These are phyloP conservation scores for Neomorphus geoffroyi DNA, from an alignment of 2,797 vertebrate genomes.

Conservation along the genomic window DNA sequence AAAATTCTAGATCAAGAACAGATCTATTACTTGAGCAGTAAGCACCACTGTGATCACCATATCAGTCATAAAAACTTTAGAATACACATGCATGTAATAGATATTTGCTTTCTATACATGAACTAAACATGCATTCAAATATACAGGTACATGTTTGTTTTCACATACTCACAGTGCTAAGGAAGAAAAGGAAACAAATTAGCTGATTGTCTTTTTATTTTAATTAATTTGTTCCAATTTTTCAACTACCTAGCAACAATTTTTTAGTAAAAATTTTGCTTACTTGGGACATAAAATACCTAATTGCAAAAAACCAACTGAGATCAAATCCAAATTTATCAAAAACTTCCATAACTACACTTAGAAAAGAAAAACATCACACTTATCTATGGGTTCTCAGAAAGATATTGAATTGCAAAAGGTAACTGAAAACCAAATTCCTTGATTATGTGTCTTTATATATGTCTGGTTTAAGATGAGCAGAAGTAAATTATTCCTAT, in stretches of 20 bases:
- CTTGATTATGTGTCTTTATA: background rate
- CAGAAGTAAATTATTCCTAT: background rate
- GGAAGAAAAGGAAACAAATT: background rate
- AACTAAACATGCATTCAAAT: background rate
- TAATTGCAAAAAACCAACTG: background rate
- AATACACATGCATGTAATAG: background rate
- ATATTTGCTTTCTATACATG: background rate
- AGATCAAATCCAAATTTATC: background rate
- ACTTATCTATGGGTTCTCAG: background rate
- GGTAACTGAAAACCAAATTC: background rate
- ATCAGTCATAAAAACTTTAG: background rate
- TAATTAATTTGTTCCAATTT: background rate
- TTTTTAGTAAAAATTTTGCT: background rate
- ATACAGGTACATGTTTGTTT: background rate
- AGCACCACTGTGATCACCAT: background rate
- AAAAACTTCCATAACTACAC: background rate
- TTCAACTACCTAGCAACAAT: background rate
- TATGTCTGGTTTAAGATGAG: background rate
- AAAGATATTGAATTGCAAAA: background rate
- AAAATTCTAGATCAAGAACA: background rate
- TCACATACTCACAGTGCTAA: background rate
- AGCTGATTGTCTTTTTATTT: background rate
- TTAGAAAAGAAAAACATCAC: background rate
- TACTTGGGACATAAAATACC: background rate
- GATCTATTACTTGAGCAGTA: background rate